A percentile compares a stretch with the other conserved stretches of the same genome.
Evolutionary conservation across 2,888 invertebrate species (phyloP).

Genomic region (Chouioia cunea): DNA sequence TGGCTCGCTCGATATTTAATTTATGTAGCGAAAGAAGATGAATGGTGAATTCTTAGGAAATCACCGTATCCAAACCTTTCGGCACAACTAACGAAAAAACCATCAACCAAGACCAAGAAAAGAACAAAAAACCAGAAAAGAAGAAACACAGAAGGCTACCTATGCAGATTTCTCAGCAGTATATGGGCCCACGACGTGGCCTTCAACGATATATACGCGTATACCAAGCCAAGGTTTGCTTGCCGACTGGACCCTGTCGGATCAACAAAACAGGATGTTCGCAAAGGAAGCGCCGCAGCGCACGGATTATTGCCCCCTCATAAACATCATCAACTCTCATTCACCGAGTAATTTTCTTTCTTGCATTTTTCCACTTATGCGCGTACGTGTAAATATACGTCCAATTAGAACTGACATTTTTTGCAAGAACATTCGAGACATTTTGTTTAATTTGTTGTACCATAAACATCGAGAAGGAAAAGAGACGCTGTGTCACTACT

Average conservation of each 20-base stretch:
- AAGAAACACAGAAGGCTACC: neutral
- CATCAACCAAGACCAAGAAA: neutral
- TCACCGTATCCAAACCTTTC: no score
- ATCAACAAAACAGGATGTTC: neutral
- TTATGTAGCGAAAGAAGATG: no score
- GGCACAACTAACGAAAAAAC: no score
- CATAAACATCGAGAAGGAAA: neutral
- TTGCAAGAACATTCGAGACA: no score
- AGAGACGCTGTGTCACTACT: neutral
- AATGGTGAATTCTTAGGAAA: no score
- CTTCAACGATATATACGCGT: conserved; percentile 1
- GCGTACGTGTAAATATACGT: neutral
- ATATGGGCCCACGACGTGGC: neutral
- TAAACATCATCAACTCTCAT: conserved; percentile 23
- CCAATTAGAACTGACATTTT: neutral
- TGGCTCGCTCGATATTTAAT: no score
- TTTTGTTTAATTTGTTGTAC: no score
- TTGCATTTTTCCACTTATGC: neutral
- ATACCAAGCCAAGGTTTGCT: neutral
- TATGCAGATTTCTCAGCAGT: conserved; percentile 10
- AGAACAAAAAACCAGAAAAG: neutral
- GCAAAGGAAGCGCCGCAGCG: conserved; percentile 24
- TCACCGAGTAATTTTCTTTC: conserved; percentile 3
- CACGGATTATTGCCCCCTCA: conserved; percentile 32
- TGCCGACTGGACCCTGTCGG: conserved; percentile 21